Evolutionary conservation across 2,888 invertebrate species (phyloP), one percentile per base, ranked within the genome.

Genomic region (Drosophila antonietae): DNA sequence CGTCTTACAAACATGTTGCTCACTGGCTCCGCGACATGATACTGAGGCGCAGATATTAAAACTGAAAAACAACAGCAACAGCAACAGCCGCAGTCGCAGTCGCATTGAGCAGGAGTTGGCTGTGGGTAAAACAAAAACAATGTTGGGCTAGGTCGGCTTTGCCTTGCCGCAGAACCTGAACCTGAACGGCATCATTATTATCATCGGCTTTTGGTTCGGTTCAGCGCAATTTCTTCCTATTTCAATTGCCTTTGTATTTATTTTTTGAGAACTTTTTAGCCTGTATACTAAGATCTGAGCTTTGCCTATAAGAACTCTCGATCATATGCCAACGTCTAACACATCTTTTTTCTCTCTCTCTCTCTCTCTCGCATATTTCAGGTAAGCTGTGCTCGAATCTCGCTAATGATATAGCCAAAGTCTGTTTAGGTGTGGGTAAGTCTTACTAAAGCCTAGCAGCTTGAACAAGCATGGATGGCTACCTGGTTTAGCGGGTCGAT

Each of bases 11-110:
- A 83, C 86, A 87, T 88, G 86, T 87, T 88, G 86, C 86, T 88
- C 83, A 83, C 83, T 88, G 81, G 88, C 81, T 83, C 73, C 84
- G 84, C 87, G 87, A 84, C 84, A 87, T 84, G 84, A 84, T 84
- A 87, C 87, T 78, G 80, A 87, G 80, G 74, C 82, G 82, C 81
- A 86, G 84, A 84, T 84, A 84, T 73, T 76, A 81, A 73, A 80
- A 73, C 68, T 69, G 59, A 63, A 69, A 51, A 73, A 66, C 67
- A 73, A 66, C 67, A 71, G 53, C 53, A 49, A 47, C 65, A 68
- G 46, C 58, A 23, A 9, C 55, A 55, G 14, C 55, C 37, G 6
- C 37, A 37, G 37, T 5, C 37, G 37, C 10, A 37, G 37, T 14
- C 14, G 5, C 28, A 28, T 28, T 67, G 65, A 51, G 49, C 49